Percentiles rank a stretch among this genome's conserved stretches.
Evolutionary conservation across 2,797 vertebrate genomes (phyloP).

Genomic region (Enteromius afrohamiltoni): DNA sequence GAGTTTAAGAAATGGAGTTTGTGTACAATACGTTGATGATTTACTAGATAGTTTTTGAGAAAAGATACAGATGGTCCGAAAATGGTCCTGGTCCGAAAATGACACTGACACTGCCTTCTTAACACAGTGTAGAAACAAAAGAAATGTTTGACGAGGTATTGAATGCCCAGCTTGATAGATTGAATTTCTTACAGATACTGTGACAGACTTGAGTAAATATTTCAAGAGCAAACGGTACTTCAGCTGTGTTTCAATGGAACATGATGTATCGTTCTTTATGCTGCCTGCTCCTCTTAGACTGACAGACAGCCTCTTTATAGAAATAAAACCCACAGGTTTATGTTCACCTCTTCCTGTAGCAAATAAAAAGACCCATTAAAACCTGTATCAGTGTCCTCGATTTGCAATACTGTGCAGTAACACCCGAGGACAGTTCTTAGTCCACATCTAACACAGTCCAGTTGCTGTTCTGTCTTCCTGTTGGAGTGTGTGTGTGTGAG

Average conservation of each 20-base stretch:
- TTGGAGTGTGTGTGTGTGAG: constrained; percentile 49
- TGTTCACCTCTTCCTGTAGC: not conserved
- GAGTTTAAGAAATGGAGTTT: not conserved
- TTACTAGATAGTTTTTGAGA: too few relatives aligned
- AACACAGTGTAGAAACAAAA: not conserved
- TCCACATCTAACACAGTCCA: constrained; percentile 24
- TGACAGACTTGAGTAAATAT: constrained; percentile 6
- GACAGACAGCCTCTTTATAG: not conserved
- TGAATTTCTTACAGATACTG: constrained; percentile 21
- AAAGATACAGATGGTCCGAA: not conserved
- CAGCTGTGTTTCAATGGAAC: constrained; percentile 25
- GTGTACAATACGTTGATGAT: not conserved
- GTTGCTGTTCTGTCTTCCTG: constrained; percentile 7
- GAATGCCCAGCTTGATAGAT: constrained; percentile 7
- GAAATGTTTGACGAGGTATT: constrained; percentile 16
- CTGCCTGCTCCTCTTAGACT: not conserved
- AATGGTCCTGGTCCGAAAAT: not conserved
- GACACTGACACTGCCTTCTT: not conserved
- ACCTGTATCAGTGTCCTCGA: constrained; percentile 7
- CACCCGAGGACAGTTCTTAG: constrained; percentile 3
- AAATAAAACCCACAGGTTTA: constrained; percentile 22
- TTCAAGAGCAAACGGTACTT: constrained; percentile 26
- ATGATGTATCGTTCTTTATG: not conserved
- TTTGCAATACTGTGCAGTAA: not conserved
- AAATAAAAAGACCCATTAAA: constrained; percentile 16